A percentile compares a stretch with the other conserved stretches of the same genome.
These are phyloP conservation scores for Chelonus insularis DNA, from an alignment of 1,140 invertebrate species.

Conservation along the genomic window DNA sequence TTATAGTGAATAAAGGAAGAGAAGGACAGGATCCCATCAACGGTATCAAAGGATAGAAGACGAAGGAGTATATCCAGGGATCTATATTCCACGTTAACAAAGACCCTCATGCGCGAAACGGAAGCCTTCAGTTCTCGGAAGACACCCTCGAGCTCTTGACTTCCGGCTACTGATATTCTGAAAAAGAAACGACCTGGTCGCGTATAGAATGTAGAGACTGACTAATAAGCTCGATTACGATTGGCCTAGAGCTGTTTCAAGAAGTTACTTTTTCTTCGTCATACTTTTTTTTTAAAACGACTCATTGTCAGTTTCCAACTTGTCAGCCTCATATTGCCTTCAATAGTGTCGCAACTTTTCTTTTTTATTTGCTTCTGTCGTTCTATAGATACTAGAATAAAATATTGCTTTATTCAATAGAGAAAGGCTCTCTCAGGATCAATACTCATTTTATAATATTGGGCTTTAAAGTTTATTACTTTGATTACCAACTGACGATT, in stretches of 20 bases:
- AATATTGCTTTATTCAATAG: conserved; percentile 21
- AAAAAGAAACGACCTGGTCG: conserved; percentile 18
- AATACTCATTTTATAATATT: conserved; percentile 14
- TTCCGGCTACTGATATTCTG: conserved; percentile 28
- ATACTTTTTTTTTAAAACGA: neutral
- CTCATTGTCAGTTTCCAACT: conserved; percentile 22
- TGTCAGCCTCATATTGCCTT: conserved; percentile 23
- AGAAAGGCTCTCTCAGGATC: conserved; percentile 6
- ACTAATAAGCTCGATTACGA: conserved; percentile 33
- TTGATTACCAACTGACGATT: conserved; percentile 3
- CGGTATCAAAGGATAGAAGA: conserved; percentile 3
- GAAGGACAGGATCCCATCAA: neutral
- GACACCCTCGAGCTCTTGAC: conserved; percentile 26
- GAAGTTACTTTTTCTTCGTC: conserved; percentile 6
- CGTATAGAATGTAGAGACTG: conserved; percentile 22
- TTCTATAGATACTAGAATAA: neutral
- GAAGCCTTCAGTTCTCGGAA: conserved; percentile 18
- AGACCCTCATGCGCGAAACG: conserved; percentile 16
- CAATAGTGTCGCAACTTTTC: conserved; percentile 11
- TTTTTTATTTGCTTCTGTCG: neutral
- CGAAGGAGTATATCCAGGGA: neutral
- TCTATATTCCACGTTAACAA: conserved; percentile 10
- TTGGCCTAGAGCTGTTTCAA: conserved; percentile 21
- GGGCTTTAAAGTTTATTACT: neutral
- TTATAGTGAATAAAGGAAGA: neutral